Base-by-base conservation (phyloP, 2,113 vertebrate genomes). In the Laticauda laticaudata region DNA sequence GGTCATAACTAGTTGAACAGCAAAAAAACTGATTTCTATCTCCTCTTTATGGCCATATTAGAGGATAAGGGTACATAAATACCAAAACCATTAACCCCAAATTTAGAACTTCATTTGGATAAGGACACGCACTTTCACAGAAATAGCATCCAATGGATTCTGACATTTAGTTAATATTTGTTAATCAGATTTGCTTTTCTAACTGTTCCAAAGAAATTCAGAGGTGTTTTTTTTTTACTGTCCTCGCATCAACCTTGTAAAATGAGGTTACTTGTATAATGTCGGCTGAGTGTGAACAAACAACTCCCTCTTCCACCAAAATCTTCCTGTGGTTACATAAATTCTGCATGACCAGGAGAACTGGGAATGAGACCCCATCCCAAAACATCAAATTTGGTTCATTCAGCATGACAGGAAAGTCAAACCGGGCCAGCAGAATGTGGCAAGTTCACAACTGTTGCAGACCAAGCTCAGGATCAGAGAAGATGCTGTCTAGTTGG, bases 61-160 rank as follows among this genome's bases (percentile, higher is more conserved):
- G 56, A 57, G 56, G 20, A 57, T 7, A 57, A 21, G 56, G 2
- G 21, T 24, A 21, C 56, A 24, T 29, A 57, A 56, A 43, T 29
- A 34, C 39, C 15, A 11, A 14, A 48, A 61, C 15, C 24, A 69
- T 5, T n/a, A 54, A 20, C 20, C 29, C 34, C 53, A 34, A 11
- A 51, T n/a, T 91, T 91, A 34, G 11, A 53, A 11, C n/a, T 23
- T 10, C 11, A 29, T 26, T 4, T 51, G 3, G 23, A 56, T 93
- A 57, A 5, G n/a, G 86, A 93, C 92, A 9, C 89, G 43, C 95
- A 90, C 90, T 29, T 61, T n/a, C 91, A 92, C 1, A 53, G 15
- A 29, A 87, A 92, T 4, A 24, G 20, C 45, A 69, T 43, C 34
- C 48, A 64, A 53, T 6, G 5, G 57, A 92, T 64, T 43, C 51